phyloP scores from a whole-genome alignment of 2,113 vertebrate genomes.

The Sylvia atricapilla region DNA sequence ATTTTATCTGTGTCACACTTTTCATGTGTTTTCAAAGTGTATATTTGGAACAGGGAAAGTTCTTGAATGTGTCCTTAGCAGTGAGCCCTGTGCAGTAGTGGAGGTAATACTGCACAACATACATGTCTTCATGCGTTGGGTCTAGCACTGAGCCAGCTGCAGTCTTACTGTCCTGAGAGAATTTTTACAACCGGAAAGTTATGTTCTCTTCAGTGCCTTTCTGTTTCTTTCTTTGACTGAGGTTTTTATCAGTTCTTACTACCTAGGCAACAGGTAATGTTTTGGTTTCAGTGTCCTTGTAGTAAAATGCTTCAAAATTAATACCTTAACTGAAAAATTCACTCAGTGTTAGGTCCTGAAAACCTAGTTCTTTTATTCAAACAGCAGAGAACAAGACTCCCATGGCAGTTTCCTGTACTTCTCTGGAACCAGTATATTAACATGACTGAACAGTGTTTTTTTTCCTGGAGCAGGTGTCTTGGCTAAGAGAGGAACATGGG shows the following conservation, averaged over 20 bases:
- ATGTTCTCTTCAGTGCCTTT: background rate
- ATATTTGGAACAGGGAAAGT: background rate
- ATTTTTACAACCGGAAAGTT: background rate
- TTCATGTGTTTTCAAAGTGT: background rate
- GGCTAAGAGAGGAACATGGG: background rate
- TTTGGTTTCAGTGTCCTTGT: background rate
- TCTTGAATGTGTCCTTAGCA: background rate
- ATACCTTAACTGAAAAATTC: background rate
- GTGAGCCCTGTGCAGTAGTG: background rate
- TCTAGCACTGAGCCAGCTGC: background rate
- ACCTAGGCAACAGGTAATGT: background rate
- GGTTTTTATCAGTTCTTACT: background rate
- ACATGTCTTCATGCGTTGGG: background rate
- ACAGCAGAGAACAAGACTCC: background rate
- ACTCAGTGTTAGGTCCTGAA: background rate
- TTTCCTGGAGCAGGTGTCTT: conserved; percentile 5
- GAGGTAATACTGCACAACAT: background rate
- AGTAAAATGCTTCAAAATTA: conserved; percentile 16
- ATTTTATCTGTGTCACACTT: conserved; percentile 33
- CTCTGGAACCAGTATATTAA: background rate
- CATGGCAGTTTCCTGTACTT: background rate
- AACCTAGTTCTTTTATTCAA: background rate
- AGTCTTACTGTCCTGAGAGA: background rate
- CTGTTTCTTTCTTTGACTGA: background rate
- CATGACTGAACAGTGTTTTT: background rate